These are phyloP conservation scores for Drosophila mayri DNA, from an alignment of 1,140 invertebrate genomes.

Conservation along the genomic window DNA sequence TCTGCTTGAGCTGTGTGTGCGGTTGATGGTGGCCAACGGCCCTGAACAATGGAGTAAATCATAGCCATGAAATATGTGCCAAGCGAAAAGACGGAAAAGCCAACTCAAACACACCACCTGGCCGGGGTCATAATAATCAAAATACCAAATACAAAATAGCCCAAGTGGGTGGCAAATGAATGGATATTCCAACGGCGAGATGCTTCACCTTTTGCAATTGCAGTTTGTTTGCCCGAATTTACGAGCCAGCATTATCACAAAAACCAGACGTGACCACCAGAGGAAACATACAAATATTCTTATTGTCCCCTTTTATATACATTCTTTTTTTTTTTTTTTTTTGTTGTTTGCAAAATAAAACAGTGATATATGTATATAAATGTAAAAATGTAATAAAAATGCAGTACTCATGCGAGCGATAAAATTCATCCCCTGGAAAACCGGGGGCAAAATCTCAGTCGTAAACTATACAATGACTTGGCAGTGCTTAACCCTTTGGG, in stretches of 20 bases:
- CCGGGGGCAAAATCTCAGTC: slow-evolving; percentile 52
- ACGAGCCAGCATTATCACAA: slow-evolving; percentile 50
- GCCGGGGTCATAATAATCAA: slow-evolving; percentile 74
- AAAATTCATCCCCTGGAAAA: slow-evolving; percentile 35
- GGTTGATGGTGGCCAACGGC: slow-evolving; percentile 59
- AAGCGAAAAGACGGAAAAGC: slow-evolving; percentile 46
- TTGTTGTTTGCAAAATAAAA: slow-evolving; percentile 36
- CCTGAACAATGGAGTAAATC: slow-evolving; percentile 80
- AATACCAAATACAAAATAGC: slow-evolving; percentile 66
- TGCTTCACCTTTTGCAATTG: slow-evolving; percentile 66
- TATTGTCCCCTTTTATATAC: slow-evolving; percentile 14
- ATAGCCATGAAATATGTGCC: slow-evolving; percentile 82
- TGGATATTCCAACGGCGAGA: slow-evolving; percentile 39
- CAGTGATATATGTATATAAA: slow-evolving; percentile 22
- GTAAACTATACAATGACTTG: slow-evolving; percentile 78
- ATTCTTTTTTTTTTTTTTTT: slow-evolving; percentile 3
- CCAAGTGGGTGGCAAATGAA: slow-evolving; percentile 30
- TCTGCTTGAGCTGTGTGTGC: slow-evolving; percentile 70
- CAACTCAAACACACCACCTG: slow-evolving; percentile 12
- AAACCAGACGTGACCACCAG: slow-evolving; percentile 65
- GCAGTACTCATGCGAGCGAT: slow-evolving; percentile 73
- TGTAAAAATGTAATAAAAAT: slow-evolving; percentile 75
- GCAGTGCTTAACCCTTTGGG: slow-evolving; percentile 59
- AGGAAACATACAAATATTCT: slow-evolving; percentile 39
- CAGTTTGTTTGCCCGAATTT: slow-evolving; percentile 69